Percentiles rank a stretch among this genome's conserved stretches.
These are phyloP conservation scores for Andinoacara biseriatus DNA, from an alignment of 2,113 vertebrate genomes.

Conservation along the genomic window DNA sequence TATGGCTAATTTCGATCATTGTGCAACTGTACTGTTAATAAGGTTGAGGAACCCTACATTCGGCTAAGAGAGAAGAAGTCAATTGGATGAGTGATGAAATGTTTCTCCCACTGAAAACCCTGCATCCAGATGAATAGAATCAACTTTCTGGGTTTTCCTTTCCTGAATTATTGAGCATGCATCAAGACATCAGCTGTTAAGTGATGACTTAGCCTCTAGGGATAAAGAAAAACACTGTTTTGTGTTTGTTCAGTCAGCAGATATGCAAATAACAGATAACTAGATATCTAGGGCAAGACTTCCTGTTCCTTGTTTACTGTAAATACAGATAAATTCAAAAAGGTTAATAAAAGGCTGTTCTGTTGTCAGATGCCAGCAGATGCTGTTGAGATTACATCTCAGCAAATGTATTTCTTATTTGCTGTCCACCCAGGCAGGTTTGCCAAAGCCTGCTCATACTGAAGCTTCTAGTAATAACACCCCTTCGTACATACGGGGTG, in stretches of 20 bases:
- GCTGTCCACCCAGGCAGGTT: not conserved
- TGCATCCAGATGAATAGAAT: no score
- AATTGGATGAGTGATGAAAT: slow-evolving; percentile 7
- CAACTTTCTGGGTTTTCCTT: no score
- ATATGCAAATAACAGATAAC: not conserved
- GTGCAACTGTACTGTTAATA: not conserved
- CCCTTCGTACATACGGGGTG: not conserved
- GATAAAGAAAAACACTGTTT: no score
- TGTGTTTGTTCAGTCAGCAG: not conserved
- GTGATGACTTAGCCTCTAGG: no score
- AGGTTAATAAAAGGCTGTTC: not conserved
- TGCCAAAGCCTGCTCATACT: not conserved
- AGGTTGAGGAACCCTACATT: not conserved
- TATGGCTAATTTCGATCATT: not conserved
- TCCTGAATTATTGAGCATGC: no score
- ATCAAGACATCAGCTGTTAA: no score
- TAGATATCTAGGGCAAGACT: not conserved
- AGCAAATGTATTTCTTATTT: not conserved
- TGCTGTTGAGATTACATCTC: not conserved
- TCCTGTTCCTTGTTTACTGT: not conserved
- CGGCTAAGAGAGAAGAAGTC: not conserved
- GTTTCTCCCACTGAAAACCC: not conserved
- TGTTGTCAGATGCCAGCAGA: not conserved
- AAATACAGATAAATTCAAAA: slow-evolving; percentile 2
- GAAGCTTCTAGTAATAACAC: not conserved